Evolutionary conservation across 1,140 invertebrate species (phyloP).

Genomic region (Ips typographus): DNA sequence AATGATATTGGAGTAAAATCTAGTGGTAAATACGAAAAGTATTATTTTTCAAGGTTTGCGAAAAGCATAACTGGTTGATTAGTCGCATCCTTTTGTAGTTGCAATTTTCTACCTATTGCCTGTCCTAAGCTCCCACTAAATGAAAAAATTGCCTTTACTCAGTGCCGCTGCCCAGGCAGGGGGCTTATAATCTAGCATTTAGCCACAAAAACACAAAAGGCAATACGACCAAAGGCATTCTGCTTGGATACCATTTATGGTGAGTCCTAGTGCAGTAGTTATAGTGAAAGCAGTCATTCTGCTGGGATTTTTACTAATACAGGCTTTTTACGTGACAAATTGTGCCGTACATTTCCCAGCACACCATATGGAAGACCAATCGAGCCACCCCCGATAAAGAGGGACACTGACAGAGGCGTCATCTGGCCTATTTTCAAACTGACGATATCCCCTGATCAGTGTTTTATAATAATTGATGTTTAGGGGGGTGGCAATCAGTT

Average conservation of each 20-base stretch:
- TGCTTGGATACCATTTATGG: constrained; percentile 29
- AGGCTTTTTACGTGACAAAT: background rate
- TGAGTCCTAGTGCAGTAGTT: background rate
- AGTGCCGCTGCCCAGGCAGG: constrained; percentile 22
- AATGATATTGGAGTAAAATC: no score
- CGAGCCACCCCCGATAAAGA: background rate
- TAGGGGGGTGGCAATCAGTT: background rate
- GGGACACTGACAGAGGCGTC: background rate
- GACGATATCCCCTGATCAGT: background rate
- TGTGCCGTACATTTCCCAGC: background rate
- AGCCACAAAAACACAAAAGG: constrained; percentile 45
- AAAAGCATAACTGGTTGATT: no score
- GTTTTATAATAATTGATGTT: no score
- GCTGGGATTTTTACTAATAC: background rate
- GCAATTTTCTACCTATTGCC: no score
- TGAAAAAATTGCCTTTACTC: constrained; percentile 12
- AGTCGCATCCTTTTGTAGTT: no score
- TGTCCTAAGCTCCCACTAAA: constrained; percentile 5
- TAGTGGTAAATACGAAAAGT: no score
- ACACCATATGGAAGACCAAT: background rate
- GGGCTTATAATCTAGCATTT: constrained; percentile 42
- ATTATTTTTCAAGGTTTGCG: no score
- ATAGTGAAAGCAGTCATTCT: background rate
- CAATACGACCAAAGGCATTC: constrained; percentile 34
- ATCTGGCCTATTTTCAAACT: background rate